These are phyloP conservation scores for Molorchus minor DNA, from an alignment of 2,888 invertebrate genomes.

Conservation along the genomic window DNA sequence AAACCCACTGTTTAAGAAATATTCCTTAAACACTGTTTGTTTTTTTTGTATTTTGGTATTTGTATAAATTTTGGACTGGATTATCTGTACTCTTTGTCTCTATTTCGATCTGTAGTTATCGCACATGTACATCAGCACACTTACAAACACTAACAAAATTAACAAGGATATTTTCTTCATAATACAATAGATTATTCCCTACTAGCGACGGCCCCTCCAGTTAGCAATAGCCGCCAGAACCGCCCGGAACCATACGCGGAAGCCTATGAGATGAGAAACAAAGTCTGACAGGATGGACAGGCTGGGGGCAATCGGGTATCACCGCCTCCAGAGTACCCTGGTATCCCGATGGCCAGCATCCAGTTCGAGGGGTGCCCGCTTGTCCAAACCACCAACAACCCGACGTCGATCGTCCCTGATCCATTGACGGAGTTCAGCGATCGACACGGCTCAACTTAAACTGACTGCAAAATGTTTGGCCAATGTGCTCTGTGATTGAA, in stretches of 20 bases:
- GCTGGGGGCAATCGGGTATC: conserved; percentile 53
- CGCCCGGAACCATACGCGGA: conserved; percentile 75
- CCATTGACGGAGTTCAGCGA: conserved; percentile 16
- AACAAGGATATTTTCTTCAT: conserved; percentile 36
- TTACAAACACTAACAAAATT: conserved; percentile 38
- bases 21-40: no score
- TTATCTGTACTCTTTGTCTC: no score
- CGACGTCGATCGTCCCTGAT: conserved; percentile 5
- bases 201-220: conserved; percentile 63
- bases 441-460: conserved; percentile 33
- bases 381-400: conserved; percentile 20
- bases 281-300: conserved; percentile 68
- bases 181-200: conserved; percentile 57
- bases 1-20: no score
- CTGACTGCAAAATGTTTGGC: conserved; percentile 39
- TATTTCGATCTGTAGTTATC: conserved; percentile 2
- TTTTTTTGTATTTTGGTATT: no score
- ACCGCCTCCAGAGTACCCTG: conserved; percentile 62
- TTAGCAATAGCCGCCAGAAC: conserved; percentile 58
- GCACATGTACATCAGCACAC: conserved; percentile 18
- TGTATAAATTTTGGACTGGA: no score
- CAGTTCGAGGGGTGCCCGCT: conserved; percentile 21
- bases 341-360: conserved; percentile 56
- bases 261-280: conserved; percentile 82
- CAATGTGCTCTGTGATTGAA: conserved; percentile 58